These are phyloP conservation scores for Cervus canadensis DNA, from an alignment of 2,113 vertebrate species.

Conservation along the genomic window DNA sequence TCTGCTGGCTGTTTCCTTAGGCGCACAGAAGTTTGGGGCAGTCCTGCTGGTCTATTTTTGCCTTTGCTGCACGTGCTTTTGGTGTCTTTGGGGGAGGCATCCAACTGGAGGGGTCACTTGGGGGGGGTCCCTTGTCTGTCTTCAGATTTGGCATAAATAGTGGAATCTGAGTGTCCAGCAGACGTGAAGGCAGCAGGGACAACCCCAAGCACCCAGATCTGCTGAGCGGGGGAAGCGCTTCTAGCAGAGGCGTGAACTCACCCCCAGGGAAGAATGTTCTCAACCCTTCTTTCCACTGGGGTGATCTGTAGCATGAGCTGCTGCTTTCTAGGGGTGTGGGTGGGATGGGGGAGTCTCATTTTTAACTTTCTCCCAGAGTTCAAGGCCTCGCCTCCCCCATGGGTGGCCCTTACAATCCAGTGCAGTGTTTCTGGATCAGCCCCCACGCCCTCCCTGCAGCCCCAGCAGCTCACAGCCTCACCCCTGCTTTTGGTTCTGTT, in stretches of 20 bases:
- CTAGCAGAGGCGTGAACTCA: neutral
- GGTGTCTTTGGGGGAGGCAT: neutral
- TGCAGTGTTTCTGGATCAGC: fast-evolving
- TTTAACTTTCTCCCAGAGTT: neutral
- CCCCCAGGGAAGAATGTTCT: neutral
- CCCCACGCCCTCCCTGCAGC: neutral
- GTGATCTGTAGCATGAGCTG: neutral
- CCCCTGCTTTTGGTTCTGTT: neutral
- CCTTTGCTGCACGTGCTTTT: neutral
- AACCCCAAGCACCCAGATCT: neutral
- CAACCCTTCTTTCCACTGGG: neutral
- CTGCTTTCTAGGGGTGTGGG: neutral
- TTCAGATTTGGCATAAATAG: neutral
- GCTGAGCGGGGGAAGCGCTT: neutral
- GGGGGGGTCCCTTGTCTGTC: neutral
- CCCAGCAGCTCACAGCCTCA: neutral
- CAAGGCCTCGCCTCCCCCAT: neutral
- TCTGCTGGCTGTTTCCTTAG: neutral
- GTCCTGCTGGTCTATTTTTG: neutral
- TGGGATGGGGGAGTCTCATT: neutral
- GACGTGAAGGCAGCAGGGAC: neutral
- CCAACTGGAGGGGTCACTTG: neutral
- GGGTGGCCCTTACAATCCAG: neutral
- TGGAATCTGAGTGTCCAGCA: neutral
- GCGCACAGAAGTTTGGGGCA: fast-evolving